A percentile compares a stretch with the other conserved stretches of the same genome.
These are phyloP conservation scores for Elmis aenea DNA, from an alignment of 2,888 invertebrate species.

Conservation along the genomic window DNA sequence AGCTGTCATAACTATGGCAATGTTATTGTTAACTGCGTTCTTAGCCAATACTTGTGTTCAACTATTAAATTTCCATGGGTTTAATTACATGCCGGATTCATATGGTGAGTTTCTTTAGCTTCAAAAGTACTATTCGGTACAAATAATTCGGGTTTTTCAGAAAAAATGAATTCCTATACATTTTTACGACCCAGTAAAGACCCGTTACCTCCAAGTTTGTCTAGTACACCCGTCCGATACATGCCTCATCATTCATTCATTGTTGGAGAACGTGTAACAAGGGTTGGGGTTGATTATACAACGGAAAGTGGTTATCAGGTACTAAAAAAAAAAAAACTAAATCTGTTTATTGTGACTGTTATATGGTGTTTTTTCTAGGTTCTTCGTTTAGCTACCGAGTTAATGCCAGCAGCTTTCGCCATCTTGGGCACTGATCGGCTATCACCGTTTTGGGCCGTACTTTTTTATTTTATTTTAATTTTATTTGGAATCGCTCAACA, in stretches of 20 bases:
- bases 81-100: conserved; percentile 73
- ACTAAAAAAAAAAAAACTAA: not conserved
- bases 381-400: conserved; percentile 77
- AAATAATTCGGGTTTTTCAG: too few relatives aligned
- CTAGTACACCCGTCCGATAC: conserved; percentile 59
- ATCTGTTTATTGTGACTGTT: conserved; percentile 1
- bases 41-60: conserved; percentile 79
- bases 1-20: conserved; percentile 66
- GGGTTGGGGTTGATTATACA: conserved; percentile 53
- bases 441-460: conserved; percentile 83
- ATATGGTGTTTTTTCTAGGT: conserved; percentile 44
- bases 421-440: conserved; percentile 68
- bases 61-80: conserved; percentile 69
- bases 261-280: conserved; percentile 62
- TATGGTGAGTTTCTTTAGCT: conserved; percentile 62
- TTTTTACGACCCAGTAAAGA: conserved; percentile 63
- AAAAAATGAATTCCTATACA: conserved; percentile 64
- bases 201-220: conserved; percentile 57
- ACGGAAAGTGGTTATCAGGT: conserved; percentile 72
- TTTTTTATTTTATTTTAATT: conserved; percentile 80
- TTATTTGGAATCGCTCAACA: conserved; percentile 85
- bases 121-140: conserved; percentile 4
- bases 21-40: conserved; percentile 70
- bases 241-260: conserved; percentile 68
- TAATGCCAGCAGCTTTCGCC: conserved; percentile 82